phyloP scores from a whole-genome alignment of 2,113 vertebrate genomes.

The Pan troglodytes region DNA sequence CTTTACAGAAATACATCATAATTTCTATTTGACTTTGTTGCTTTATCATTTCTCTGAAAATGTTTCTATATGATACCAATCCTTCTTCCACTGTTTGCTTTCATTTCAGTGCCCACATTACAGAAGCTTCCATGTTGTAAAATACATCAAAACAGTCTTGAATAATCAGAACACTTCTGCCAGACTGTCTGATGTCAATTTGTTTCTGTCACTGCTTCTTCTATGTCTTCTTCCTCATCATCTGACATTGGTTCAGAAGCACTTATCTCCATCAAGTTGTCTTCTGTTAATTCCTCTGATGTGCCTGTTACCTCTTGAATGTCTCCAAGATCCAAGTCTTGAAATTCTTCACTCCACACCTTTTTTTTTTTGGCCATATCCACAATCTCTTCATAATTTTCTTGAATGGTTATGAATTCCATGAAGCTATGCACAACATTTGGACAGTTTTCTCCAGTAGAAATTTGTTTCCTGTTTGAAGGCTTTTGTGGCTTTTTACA shows the following conservation, averaged over 20 bases:
- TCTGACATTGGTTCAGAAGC: too few relatives aligned
- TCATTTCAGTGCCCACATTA: neutral
- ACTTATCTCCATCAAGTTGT: too few relatives aligned
- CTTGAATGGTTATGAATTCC: neutral
- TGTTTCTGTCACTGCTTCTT: too few relatives aligned
- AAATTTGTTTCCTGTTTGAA: neutral
- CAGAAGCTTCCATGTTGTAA: neutral
- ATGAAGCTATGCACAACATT: neutral
- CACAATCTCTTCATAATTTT: neutral
- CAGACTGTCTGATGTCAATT: too few relatives aligned
- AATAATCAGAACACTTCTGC: too few relatives aligned
- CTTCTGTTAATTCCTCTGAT: too few relatives aligned
- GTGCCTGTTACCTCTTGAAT: too few relatives aligned
- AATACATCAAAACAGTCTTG: too few relatives aligned
- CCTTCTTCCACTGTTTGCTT: neutral
- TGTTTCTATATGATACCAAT: neutral
- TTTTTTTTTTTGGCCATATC: neutral
- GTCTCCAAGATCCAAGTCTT: too few relatives aligned
- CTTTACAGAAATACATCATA: neutral
- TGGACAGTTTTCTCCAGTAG: neutral
- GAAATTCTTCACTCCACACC: too few relatives aligned
- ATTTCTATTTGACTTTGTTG: neutral
- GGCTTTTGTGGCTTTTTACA: neutral
- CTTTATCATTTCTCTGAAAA: neutral
- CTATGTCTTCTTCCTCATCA: too few relatives aligned